Evolutionary conservation across 2,797 vertebrate genomes (phyloP), one percentile per base, ranked within the genome.

Genomic region (Silurus aristotelis): DNA sequence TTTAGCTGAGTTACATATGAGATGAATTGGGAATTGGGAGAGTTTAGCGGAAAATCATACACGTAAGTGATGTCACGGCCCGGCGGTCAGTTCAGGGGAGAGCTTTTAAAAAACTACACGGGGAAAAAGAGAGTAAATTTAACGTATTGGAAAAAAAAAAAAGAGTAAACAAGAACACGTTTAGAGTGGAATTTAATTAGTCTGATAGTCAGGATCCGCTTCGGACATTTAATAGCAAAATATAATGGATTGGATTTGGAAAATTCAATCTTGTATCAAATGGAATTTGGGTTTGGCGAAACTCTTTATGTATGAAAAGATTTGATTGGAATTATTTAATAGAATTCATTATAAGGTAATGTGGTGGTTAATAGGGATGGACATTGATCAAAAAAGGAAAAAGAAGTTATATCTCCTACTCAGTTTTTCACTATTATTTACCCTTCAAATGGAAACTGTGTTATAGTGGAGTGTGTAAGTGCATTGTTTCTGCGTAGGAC

Each of bases 1-100:
- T 63, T 85, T 84, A 70, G 27, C 60, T 70, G 48, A n/a, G 20
- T 79, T n/a, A 73, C n/a, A 17, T 64, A 63, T 8, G 48, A 64
- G 60, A 64, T 5, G 13, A 48, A 58, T 22, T 25, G 60, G 38
- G 38, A 80, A 64, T 10, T 22, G 13, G 5, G 78, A 64, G 22
- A 64, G 60, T 46, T 80, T 80, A 64, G 7, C 4, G 20, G 78
- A 48, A 80, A 63, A 43, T 63, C 31, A 46, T 46, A 64, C n/a
- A 60, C 38, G n/a, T 46, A 79, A 80, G 38, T 48, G 78, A 64
- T 64, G 78, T 80, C 22, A 19, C 64, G 78, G 5, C 78, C 38
- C 10, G 13, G 78, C 0, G 14, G 60, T 17, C 6, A 19, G 77
- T 48, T 80, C 12, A 15, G 6, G 19, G 55, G 56, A 78, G 5